These are phyloP conservation scores for Horisme vitalbata DNA, from an alignment of 2,888 invertebrate genomes.

Conservation along the genomic window DNA sequence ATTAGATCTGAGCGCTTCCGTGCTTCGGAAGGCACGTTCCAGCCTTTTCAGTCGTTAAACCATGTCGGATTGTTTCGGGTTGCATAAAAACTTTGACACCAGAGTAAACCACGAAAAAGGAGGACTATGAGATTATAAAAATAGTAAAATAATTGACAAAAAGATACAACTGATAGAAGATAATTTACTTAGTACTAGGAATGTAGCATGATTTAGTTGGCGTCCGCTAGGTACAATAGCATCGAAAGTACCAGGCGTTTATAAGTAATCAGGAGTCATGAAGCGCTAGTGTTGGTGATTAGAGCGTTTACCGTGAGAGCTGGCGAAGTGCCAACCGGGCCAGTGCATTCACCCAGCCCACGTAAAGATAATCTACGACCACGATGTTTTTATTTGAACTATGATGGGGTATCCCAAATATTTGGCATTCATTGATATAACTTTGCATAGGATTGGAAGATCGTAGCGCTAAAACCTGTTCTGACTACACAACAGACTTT, in stretches of 20 bases:
- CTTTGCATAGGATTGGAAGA: too few relatives aligned
- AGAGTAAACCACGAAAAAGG: too few relatives aligned
- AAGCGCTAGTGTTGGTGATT: constrained; percentile 71
- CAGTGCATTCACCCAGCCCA: constrained; percentile 76
- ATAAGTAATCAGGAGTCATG: constrained; percentile 70
- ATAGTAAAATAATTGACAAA: too few relatives aligned
- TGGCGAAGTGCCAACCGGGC: constrained; percentile 77
- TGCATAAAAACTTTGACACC: neutral
- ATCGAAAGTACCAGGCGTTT: constrained; percentile 69
- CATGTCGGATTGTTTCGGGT: neutral
- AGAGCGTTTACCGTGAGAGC: constrained; percentile 76
- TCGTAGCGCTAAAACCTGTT: too few relatives aligned
- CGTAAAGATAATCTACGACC: constrained; percentile 56
- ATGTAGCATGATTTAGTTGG: constrained; percentile 35
- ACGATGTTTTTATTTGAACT: constrained; percentile 65
- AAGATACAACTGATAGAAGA: too few relatives aligned
- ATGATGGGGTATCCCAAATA: constrained; percentile 53
- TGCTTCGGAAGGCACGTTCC: too few relatives aligned
- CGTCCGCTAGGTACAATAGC: constrained; percentile 50
- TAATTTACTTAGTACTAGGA: too few relatives aligned
- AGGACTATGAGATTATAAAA: too few relatives aligned
- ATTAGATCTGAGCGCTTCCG: too few relatives aligned
- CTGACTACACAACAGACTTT: too few relatives aligned
- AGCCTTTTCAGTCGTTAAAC: too few relatives aligned
- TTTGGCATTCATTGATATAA: constrained; percentile 35